A percentile compares a stretch with the other conserved stretches of the same genome.
Evolutionary conservation across 1,140 invertebrate genomes (phyloP).

Genomic region (Drosophila ercepeae): DNA sequence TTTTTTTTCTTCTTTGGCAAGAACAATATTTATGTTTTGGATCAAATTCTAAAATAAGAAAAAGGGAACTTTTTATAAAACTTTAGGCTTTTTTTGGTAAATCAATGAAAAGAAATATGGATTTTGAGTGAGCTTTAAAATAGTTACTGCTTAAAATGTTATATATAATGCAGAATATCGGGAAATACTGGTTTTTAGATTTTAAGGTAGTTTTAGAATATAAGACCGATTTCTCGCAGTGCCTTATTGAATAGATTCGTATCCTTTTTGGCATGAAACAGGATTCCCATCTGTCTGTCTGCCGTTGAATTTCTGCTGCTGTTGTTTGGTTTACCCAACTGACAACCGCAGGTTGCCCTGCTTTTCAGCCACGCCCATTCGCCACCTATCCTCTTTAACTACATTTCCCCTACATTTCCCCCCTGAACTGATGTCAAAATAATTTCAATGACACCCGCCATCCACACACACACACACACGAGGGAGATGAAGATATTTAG

Average conservation of each 20-base stretch:
- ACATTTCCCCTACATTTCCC: conserved; percentile 15
- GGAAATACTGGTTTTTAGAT: too few relatives aligned
- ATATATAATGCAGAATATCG: too few relatives aligned
- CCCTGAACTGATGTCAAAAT: conserved; percentile 66
- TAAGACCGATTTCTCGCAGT: background rate
- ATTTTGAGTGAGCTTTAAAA: too few relatives aligned
- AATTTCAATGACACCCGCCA: conserved; percentile 70
- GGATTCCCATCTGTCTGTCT: conserved; percentile 2
- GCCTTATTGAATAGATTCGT: background rate
- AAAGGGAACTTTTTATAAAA: too few relatives aligned
- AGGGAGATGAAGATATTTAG: conserved; percentile 49
- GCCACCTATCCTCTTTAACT: conserved; percentile 21
- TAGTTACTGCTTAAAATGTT: too few relatives aligned
- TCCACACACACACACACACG: conserved; percentile 23
- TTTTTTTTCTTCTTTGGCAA: conserved; percentile 4
- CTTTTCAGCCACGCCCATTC: background rate
- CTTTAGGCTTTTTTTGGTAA: too few relatives aligned
- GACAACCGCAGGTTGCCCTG: conserved; percentile 58
- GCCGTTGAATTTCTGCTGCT: conserved; percentile 13
- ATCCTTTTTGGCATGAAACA: background rate
- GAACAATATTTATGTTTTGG: background rate
- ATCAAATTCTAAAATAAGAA: background rate
- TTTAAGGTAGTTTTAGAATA: too few relatives aligned
- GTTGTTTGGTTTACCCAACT: conserved; percentile 53
- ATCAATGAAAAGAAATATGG: too few relatives aligned